Evolutionary conservation across 2,797 vertebrate genomes (phyloP).

Genomic region (Enteromius paludinosus): DNA sequence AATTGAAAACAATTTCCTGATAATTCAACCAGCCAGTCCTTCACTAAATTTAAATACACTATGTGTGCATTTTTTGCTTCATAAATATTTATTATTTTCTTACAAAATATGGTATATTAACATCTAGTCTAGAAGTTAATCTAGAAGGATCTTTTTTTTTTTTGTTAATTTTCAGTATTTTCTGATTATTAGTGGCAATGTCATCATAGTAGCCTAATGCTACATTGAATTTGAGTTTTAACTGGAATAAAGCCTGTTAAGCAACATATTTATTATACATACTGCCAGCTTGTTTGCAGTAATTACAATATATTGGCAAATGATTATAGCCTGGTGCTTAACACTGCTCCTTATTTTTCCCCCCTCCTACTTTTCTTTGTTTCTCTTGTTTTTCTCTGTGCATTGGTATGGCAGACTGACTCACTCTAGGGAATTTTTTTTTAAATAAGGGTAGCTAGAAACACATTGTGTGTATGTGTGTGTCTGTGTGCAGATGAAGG

Average conservation of each 20-base stretch:
- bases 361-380: not conserved
- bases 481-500: not conserved
- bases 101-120: not conserved
- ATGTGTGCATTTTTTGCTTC: too few relatives aligned
- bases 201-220: not conserved
- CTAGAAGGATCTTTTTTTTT: too few relatives aligned
- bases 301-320: slow-evolving; percentile 30
- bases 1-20: too few relatives aligned
- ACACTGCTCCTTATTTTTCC: not conserved
- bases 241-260: slow-evolving; percentile 7
- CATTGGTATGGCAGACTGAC: slow-evolving; percentile 41
- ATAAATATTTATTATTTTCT: not conserved
- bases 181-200: not conserved
- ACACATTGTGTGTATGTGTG: slow-evolving; percentile 30
- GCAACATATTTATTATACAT: slow-evolving; percentile 1
- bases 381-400: not conserved
- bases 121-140: not conserved
- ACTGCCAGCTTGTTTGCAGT: not conserved
- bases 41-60: too few relatives aligned
- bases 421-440: slow-evolving; percentile 41
- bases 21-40: too few relatives aligned
- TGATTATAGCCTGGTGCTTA: not conserved
- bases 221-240: not conserved
- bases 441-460: slow-evolving; percentile 45
- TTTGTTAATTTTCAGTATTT: too few relatives aligned